These are phyloP conservation scores for Anadara kagoshimensis DNA, from an alignment of 1,140 invertebrate genomes.

Conservation along the genomic window DNA sequence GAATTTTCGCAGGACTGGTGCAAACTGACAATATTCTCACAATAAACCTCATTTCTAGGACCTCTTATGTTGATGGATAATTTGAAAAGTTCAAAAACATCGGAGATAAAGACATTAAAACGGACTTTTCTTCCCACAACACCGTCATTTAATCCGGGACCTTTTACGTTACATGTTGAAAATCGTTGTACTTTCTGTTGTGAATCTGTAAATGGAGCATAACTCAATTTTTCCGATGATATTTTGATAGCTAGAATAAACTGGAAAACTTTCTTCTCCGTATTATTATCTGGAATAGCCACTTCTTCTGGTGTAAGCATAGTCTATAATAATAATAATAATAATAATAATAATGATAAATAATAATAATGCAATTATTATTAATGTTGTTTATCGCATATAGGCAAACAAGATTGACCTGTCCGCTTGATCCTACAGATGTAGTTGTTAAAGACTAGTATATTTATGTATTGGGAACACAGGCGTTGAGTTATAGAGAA, in stretches of 20 bases:
- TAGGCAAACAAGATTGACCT: too few relatives aligned
- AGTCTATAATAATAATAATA: constrained; percentile 42
- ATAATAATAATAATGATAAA: neutral
- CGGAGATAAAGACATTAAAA: constrained; percentile 59
- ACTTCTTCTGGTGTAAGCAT: constrained; percentile 64
- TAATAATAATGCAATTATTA: too few relatives aligned
- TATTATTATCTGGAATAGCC: constrained; percentile 55
- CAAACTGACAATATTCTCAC: constrained; percentile 58
- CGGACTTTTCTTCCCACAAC: constrained; percentile 60
- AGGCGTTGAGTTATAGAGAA: too few relatives aligned
- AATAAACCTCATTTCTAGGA: constrained; percentile 59
- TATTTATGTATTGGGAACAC: too few relatives aligned
- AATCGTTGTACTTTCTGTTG: constrained; percentile 3
- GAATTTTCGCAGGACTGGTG: constrained; percentile 33
- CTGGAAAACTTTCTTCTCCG: constrained; percentile 57
- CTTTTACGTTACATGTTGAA: constrained; percentile 44
- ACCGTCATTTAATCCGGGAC: constrained; percentile 61
- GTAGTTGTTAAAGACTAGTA: too few relatives aligned
- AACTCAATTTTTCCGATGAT: constrained; percentile 45
- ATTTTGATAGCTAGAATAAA: constrained; percentile 64
- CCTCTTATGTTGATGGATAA: constrained; percentile 63
- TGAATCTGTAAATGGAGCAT: neutral
- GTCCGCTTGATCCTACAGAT: too few relatives aligned
- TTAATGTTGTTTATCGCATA: too few relatives aligned
- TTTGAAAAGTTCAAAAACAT: constrained; percentile 54